A percentile compares a stretch with the other conserved stretches of the same genome.
Conservation (phyloP, 30 jellyfish, hydroid and myxozoan species). For the Rhopilema esculentum region DNA sequence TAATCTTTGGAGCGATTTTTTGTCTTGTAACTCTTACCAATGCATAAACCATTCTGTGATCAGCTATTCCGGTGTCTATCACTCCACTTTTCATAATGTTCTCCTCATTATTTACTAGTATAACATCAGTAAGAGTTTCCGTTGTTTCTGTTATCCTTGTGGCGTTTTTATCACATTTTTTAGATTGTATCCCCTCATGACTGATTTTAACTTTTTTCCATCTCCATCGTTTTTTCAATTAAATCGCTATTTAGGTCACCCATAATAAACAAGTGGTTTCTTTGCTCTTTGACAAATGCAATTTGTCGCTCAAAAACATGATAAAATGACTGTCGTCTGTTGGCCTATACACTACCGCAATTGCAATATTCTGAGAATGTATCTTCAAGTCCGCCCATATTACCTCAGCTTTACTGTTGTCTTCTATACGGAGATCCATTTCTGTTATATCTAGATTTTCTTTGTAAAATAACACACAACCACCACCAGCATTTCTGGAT, state of each 20-base stretch:
- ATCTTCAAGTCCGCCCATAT: slow-evolving; percentile 25
- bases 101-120: slow-evolving; percentile 6
- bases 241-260: slow-evolving; percentile 13
- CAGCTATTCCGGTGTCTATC: slow-evolving; percentile 36
- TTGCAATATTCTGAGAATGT: slow-evolving; percentile 26
- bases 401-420: neutral
- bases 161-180: slow-evolving; percentile 20
- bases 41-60: slow-evolving; percentile 16
- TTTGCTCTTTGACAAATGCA: slow-evolving; percentile 4
- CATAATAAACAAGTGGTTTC: slow-evolving; percentile 8
- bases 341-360: slow-evolving; percentile 45
- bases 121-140: slow-evolving; percentile 3
- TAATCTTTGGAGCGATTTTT: neutral
- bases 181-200: slow-evolving; percentile 7
- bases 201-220: slow-evolving; percentile 10
- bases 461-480: slow-evolving; percentile 13
- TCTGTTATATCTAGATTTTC: slow-evolving; percentile 21
- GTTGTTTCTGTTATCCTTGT: slow-evolving; percentile 7
- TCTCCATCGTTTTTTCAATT: slow-evolving; percentile 13
- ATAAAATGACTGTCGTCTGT: slow-evolving; percentile 22
- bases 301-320: slow-evolving; percentile 11
- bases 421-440: neutral
- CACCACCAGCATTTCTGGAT: slow-evolving; percentile 12
- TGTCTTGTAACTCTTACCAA: neutral
- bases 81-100: slow-evolving; percentile 32